Conservation (phyloP, 2,797 vertebrate genomes). For the Thaleichthys pacificus region DNA sequence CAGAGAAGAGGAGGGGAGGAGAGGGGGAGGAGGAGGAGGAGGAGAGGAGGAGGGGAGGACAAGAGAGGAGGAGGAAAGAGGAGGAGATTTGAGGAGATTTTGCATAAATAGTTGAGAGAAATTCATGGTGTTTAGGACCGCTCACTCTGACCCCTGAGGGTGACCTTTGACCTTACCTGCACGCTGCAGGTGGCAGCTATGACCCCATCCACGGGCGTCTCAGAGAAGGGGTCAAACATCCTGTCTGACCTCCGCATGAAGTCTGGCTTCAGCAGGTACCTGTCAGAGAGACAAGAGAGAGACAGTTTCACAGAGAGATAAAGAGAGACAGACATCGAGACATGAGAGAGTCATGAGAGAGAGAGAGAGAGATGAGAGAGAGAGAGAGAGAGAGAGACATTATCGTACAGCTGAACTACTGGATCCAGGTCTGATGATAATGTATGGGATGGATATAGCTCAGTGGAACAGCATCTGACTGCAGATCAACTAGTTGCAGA, state of each 20-base stretch:
- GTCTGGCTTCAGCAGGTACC: constrained; percentile 89
- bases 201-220: constrained; percentile 97
- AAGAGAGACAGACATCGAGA: constrained; percentile 50
- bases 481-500: too few species aligned
- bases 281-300: constrained; percentile 32
- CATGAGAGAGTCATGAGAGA: too few species aligned
- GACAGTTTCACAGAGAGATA: not conserved
- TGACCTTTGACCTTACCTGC: constrained; percentile 75
- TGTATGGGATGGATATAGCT: too few species aligned
- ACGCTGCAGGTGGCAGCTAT: constrained; percentile 98
- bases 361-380: too few species aligned
- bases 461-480: too few species aligned
- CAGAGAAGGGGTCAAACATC: constrained; percentile 97
- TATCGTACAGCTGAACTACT: too few species aligned
- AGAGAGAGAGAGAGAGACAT: constrained; percentile 14
- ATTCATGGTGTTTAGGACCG: not conserved
- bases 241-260: constrained; percentile 97
- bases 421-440: too few species aligned
- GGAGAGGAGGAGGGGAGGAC: not conserved
- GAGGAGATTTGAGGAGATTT: not conserved
- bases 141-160: not conserved
- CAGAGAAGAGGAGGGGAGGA: not conserved
- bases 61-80: not conserved
- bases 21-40: not conserved
- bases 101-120: not conserved